Percentiles rank a stretch among this genome's conserved stretches.
phyloP scores from a whole-genome alignment of 2,113 vertebrate species.

The Planiliza haematocheilus region DNA sequence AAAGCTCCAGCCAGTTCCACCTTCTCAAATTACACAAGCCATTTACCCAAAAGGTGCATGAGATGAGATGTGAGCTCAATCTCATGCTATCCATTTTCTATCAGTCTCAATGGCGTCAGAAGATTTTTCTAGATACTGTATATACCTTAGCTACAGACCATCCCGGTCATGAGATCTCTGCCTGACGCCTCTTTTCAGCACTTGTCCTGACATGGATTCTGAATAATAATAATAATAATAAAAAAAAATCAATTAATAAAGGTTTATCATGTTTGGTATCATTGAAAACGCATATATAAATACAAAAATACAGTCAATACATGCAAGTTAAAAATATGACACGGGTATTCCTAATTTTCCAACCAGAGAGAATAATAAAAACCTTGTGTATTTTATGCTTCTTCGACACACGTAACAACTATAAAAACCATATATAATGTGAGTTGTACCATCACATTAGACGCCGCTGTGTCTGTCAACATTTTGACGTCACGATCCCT shows the following conservation, averaged over 20 bases:
- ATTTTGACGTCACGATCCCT: no score
- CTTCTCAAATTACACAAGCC: conserved; percentile 46
- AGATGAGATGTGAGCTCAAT: conserved; percentile 29
- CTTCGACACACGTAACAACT: no score
- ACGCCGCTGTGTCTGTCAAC: no score
- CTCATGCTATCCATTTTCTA: conserved; percentile 36
- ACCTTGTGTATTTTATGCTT: no score
- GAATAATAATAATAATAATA: no score
- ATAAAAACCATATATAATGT: no score
- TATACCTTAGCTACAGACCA: not conserved
- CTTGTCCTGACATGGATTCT: not conserved
- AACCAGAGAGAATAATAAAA: no score
- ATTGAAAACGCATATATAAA: not conserved
- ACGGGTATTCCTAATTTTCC: no score
- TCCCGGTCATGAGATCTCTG: not conserved
- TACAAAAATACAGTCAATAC: not conserved
- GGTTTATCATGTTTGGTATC: not conserved
- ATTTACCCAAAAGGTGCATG: conserved; percentile 31
- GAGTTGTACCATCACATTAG: no score
- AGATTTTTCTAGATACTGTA: conserved; percentile 16
- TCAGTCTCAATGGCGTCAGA: conserved; percentile 15
- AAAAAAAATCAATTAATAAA: not conserved
- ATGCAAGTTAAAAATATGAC: not conserved
- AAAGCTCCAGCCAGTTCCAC: conserved; percentile 17
- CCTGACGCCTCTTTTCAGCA: not conserved